Conservation (phyloP, 2,888 invertebrate species). For the Polyommatus iphigenia region DNA sequence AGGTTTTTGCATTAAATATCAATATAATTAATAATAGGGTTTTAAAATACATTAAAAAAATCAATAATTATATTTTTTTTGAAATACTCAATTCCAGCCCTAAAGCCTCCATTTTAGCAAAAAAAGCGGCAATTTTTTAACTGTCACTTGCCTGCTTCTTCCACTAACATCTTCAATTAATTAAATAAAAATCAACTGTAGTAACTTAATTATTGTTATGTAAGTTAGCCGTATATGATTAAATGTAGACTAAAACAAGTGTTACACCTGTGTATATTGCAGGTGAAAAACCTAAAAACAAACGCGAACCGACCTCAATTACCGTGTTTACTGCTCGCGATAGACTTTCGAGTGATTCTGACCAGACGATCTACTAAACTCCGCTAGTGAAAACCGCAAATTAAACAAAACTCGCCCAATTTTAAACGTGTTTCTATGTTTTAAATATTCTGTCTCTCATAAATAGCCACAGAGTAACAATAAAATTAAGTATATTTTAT, state of each 20-base stretch:
- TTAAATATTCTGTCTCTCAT: neutral
- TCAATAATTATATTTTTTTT: no score
- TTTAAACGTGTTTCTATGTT: conserved; percentile 1
- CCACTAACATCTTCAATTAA: no score
- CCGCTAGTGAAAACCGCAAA: conserved; percentile 44
- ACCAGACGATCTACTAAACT: conserved; percentile 29
- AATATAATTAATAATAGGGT: no score
- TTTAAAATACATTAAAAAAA: no score
- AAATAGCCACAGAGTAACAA: no score
- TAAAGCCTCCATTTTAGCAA: no score
- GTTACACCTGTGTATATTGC: neutral
- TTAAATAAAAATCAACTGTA: neutral
- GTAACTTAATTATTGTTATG: neutral
- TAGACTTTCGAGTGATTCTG: conserved; percentile 29
- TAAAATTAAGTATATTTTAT: no score
- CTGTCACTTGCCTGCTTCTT: no score
- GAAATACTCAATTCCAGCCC: no score
- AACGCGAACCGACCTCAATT: conserved; percentile 13
- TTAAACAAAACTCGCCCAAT: conserved; percentile 40
- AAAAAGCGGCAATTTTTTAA: no score
- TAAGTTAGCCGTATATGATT: neutral
- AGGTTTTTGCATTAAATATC: no score
- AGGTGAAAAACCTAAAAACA: conserved; percentile 24
- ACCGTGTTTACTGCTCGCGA: conserved; percentile 12
- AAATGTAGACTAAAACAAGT: neutral